Conservation (phyloP, 2,797 vertebrate genomes). For the Loris lydekkerianus region DNA sequence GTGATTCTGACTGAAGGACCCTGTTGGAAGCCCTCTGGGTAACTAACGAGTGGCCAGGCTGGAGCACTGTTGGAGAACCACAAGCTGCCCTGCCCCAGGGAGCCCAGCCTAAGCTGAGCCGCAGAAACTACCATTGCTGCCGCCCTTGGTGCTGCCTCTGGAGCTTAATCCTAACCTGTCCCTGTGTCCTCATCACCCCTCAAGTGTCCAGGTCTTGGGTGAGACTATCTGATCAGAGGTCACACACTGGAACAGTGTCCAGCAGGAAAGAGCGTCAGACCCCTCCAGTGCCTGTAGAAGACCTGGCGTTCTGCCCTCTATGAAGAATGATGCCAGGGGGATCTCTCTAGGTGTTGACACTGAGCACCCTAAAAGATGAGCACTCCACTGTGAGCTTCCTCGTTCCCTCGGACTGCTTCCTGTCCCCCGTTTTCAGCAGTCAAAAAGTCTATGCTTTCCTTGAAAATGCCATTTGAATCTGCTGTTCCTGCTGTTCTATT, state of each 20-base stretch:
- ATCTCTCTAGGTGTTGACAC: not conserved
- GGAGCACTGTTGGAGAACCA: not conserved
- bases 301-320: not conserved
- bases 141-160: no score
- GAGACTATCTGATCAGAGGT: not conserved
- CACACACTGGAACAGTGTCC: not conserved
- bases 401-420: not conserved
- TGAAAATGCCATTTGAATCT: not conserved
- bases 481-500: conserved; percentile 28
- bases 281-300: not conserved
- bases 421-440: not conserved
- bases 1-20: not conserved
- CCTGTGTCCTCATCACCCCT: not conserved
- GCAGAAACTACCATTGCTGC: not conserved
- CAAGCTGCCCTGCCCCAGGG: not conserved
- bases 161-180: not conserved
- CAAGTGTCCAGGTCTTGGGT: not conserved
- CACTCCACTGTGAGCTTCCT: not conserved
- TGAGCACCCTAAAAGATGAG: not conserved
- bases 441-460: conserved; percentile 20
- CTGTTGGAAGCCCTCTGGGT: not conserved
- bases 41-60: not conserved
- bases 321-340: not conserved
- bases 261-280: not conserved
- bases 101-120: not conserved